Base-by-base conservation (phyloP, 2,113 vertebrate genomes). In the Stomatorhinus ivindoensis region DNA sequence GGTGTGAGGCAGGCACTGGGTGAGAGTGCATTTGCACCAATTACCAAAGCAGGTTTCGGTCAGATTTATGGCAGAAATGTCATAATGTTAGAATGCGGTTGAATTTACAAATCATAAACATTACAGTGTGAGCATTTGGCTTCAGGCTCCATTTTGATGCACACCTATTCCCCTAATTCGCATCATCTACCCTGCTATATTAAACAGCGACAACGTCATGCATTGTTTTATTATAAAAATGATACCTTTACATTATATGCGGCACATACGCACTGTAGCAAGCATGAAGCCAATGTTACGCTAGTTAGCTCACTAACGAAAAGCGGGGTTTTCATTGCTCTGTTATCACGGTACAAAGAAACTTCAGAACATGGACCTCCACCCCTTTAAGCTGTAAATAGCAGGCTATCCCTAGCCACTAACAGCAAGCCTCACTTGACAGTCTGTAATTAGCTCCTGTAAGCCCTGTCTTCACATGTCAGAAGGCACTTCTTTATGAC, bases 401-500 rank as follows among this genome's bases (percentile, higher is more conserved):
- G 69, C 69, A 48, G 88, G n/a, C 69, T 46, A 35, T 82, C 65
- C 44, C 31, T 39, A 10, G 44, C 39, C 69, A 10, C 65, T 76
- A 80, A 44, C 73, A 89, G 50, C 15, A 85, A 44, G 24, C n/a
- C n/a, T 82, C 46, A 58, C 76, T 83, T 44, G 10, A 53, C 88
- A 89, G 65, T 61, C 80, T 89, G 47, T 89, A 89, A 89, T 89
- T 89, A 83, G 88, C 10, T 21, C 21, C 44, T 58, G 17, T 11
- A 50, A 84, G 51, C 46, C 17, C 88, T 76, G 69, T 58, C 48
- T 82, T 76, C 76, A 89, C 76, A 84, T 84, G 31, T 89, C 42
- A 84, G 55, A 35, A 89, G 27, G 17, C 80, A 85, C 88, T 82
- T 61, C 44, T 19, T 44, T 39, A n/a, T 50, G 42, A 44, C 76